Conservation (phyloP, 2,888 invertebrate species). For the Oligia strigilis region DNA sequence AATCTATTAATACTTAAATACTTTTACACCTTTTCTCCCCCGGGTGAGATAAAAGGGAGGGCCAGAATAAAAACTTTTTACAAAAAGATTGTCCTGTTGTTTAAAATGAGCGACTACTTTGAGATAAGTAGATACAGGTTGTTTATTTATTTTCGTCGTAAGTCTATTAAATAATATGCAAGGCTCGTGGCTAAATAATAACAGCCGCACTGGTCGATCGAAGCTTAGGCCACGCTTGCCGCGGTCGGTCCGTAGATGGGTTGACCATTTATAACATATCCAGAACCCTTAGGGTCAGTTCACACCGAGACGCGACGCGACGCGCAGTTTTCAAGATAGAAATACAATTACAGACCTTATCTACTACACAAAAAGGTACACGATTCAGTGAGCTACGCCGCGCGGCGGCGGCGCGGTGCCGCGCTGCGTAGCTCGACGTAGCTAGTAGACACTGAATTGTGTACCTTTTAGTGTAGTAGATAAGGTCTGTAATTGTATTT, state of each 20-base stretch:
- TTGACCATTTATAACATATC: neutral
- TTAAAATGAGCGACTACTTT: neutral
- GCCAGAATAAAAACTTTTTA: neutral
- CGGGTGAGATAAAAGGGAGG: neutral
- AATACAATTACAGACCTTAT: too few relatives aligned
- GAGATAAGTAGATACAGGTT: neutral
- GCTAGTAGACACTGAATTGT: too few relatives aligned
- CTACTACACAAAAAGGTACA: too few relatives aligned
- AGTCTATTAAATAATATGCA: neutral
- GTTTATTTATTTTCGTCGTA: neutral
- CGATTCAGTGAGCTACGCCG: too few relatives aligned
- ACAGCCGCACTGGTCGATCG: neutral
- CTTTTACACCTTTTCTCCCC: neutral
- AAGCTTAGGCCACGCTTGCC: neutral
- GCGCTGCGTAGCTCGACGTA: too few relatives aligned
- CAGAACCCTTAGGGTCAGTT: neutral
- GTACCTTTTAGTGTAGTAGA: too few relatives aligned
- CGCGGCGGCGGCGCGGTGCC: too few relatives aligned
- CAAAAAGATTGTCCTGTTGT: neutral
- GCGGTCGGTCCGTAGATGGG: neutral
- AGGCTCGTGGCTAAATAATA: neutral
- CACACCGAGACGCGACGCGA: too few relatives aligned
- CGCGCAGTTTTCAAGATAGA: too few relatives aligned
- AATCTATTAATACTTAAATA: neutral
- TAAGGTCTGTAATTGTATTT: too few relatives aligned